Evolutionary conservation across 2,113 vertebrate genomes (phyloP), one percentile per base, ranked within the genome.

Genomic region (Panurus biarmicus): DNA sequence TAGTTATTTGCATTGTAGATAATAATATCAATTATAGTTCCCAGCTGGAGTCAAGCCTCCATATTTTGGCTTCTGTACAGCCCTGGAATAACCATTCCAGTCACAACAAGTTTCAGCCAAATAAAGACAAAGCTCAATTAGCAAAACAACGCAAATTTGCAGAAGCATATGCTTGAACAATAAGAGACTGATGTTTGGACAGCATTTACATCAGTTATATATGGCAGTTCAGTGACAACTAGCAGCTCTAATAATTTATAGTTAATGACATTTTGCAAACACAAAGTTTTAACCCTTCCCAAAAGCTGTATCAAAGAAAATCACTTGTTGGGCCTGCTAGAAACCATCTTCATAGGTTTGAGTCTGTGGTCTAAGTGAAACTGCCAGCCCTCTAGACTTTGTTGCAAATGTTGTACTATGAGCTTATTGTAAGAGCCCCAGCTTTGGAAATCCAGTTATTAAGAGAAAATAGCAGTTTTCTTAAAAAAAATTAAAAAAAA

Each of bases 1-100:
- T 93, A 94, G 94, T 88, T 96, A 95, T 95, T 97, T 97, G 85
- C 91, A 90, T 88, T 91, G 87, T 67, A 96, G 94, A 96, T 94
- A 96, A 91, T 95, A 91, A 74, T 86, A 93, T 94, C 87, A 94
- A 92, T 94, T 95, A 94, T 56, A 91, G 78, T 73, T 91, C 74
- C 81, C 91, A 96, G 87, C 85, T 94, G 94, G 85, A 95, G 91
- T 89, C 82, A 93, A 90, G 85, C 71, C 93, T 94, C 73, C 64
- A 36, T 90, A 76, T 88, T 96, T 82, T 95, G 94, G 91, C 93
- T 89, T 95, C 85, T 1, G 14, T 85, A 89, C 89, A 91, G 51
- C 36, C 51, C 54, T 0, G 0, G 78, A 91, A 89, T 91, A 95
- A 95, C 77, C 48, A 21, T 91, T 91, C 82, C 75, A 94, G 87